phyloP scores from a whole-genome alignment of 2,888 invertebrate species.

The Hoplodrina ambigua region DNA sequence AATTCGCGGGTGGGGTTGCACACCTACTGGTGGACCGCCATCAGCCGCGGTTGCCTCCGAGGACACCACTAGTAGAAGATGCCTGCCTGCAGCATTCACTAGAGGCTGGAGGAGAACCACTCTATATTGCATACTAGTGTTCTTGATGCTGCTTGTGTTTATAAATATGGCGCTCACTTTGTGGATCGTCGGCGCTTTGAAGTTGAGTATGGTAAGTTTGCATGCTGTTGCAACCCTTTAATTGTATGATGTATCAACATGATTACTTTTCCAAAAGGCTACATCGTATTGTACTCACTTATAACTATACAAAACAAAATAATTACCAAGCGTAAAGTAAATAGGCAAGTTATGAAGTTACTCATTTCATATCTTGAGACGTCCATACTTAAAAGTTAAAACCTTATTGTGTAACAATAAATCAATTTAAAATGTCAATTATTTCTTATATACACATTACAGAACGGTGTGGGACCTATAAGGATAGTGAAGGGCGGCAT shows the following conservation, averaged over 20 bases:
- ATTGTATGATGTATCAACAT: no score
- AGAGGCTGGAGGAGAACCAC: slow-evolving; percentile 98
- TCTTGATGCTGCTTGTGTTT: slow-evolving; percentile 96
- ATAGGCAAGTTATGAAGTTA: no score
- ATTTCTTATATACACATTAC: slow-evolving; percentile 51
- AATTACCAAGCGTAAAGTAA: no score
- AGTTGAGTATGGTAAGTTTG: slow-evolving; percentile 96
- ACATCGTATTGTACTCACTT: no score
- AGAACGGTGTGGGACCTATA: slow-evolving; percentile 96
- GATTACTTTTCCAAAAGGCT: no score
- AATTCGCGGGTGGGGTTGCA: slow-evolving; percentile 85
- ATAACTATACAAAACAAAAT: no score
- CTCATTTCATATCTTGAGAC: no score
- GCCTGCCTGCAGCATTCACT: slow-evolving; percentile 74
- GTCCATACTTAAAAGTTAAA: no score
- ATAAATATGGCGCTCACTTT: slow-evolving; percentile 98
- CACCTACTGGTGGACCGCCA: slow-evolving; percentile 83
- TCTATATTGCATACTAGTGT: slow-evolving; percentile 96
- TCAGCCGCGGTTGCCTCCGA: slow-evolving; percentile 67
- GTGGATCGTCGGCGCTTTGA: slow-evolving; percentile 98
- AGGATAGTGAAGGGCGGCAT: slow-evolving; percentile 94
- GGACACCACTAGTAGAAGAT: slow-evolving; percentile 65
- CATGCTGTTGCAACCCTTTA: background rate
- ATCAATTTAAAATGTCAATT: background rate
- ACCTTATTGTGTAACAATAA: background rate